Conservation (phyloP, 2,888 invertebrate species). For the Caenorhabditis panamensis region DNA sequence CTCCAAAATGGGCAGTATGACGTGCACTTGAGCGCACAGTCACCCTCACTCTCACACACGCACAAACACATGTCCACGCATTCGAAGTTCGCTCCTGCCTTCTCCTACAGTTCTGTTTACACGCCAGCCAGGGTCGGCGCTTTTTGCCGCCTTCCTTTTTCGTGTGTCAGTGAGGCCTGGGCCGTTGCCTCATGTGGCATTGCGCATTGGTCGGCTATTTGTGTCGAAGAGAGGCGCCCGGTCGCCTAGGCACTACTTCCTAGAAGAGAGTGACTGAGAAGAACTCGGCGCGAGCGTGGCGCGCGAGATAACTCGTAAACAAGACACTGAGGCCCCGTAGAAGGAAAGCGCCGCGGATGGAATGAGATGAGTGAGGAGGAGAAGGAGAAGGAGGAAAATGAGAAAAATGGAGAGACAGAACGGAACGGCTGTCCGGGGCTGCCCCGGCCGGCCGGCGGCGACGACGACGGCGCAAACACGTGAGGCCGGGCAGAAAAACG, state of each 20-base stretch:
- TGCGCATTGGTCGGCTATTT: constrained; percentile 56
- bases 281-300: constrained; percentile 28
- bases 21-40: constrained; percentile 29
- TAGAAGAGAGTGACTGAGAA: constrained; percentile 11
- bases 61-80: background rate
- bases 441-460: background rate
- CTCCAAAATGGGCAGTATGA: too few species aligned
- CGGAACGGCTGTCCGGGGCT: constrained; percentile 21
- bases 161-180: constrained; percentile 36
- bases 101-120: constrained; percentile 37
- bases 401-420: background rate
- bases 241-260: constrained; percentile 47
- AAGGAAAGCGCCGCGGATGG: constrained; percentile 20
- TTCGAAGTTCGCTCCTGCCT: background rate
- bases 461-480: constrained; percentile 17
- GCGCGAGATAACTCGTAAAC: constrained; percentile 38
- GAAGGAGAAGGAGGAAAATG: background rate
- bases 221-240: constrained; percentile 20
- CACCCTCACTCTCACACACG: background rate
- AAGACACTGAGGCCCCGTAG: constrained; percentile 24
- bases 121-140: constrained; percentile 29
- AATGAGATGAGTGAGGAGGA: constrained; percentile 4
- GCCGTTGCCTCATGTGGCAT: constrained; percentile 49
- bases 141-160: constrained; percentile 17
- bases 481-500: constrained; percentile 18